Conservation (phyloP, 2,113 vertebrate genomes). For the Oplegnathus fasciatus region DNA sequence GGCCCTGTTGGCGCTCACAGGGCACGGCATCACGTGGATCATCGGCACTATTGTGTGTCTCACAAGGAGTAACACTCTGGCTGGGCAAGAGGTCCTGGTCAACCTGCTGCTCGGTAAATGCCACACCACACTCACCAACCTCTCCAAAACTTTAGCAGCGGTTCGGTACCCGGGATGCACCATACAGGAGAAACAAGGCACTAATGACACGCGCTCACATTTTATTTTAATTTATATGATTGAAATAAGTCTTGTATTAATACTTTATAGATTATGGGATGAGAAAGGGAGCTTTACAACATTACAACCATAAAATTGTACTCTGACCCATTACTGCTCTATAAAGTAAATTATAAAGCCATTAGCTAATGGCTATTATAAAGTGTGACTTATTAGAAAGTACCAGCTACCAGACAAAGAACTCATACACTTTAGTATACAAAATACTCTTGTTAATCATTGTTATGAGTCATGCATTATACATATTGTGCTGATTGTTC, state of each 20-base stretch:
- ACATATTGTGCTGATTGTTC: not conserved
- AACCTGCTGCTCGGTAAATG: slow-evolving; percentile 97
- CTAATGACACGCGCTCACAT: not conserved
- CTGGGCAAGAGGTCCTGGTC: slow-evolving; percentile 95
- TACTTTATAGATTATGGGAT: not conserved
- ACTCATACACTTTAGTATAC: not conserved
- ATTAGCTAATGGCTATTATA: not conserved
- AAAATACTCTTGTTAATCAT: not conserved
- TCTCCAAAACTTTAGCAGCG: not conserved
- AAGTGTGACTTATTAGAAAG: not conserved
- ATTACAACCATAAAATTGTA: not conserved
- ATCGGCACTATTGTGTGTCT: slow-evolving; percentile 94
- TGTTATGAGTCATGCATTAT: not conserved
- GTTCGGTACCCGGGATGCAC: slow-evolving; percentile 1
- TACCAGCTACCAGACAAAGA: not conserved
- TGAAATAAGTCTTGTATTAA: not conserved
- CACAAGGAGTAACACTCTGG: slow-evolving; percentile 93
- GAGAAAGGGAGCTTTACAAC: not conserved
- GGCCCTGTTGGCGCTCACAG: slow-evolving; percentile 92
- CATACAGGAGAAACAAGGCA: not conserved
- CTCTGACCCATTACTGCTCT: not conserved
- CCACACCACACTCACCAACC: slow-evolving; percentile 32
- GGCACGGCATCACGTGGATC: slow-evolving; percentile 95
- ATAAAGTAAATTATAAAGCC: not conserved
- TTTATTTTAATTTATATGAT: not conserved